These are phyloP conservation scores for Noctua janthe DNA, from an alignment of 2,888 invertebrate species.

Conservation along the genomic window DNA sequence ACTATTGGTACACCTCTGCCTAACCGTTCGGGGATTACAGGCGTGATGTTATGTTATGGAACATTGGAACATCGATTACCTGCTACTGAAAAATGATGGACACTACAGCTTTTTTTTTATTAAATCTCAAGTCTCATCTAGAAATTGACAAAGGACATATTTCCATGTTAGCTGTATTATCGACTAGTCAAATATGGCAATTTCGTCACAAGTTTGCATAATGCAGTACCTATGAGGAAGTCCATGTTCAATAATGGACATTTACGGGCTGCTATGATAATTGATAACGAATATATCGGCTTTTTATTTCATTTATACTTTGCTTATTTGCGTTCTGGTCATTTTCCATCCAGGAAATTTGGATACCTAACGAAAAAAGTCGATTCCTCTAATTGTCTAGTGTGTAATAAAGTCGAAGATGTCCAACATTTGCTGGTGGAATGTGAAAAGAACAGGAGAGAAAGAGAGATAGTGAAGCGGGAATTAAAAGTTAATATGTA, in stretches of 20 bases:
- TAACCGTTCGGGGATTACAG: too few relatives aligned
- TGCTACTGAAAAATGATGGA: background rate
- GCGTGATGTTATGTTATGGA: background rate
- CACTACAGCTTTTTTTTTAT: background rate
- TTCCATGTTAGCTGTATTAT: background rate
- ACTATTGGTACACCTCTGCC: too few relatives aligned
- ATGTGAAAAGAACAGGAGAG: too few relatives aligned
- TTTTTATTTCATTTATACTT: background rate
- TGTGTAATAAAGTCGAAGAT: too few relatives aligned
- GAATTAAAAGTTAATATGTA: too few relatives aligned
- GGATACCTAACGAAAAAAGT: too few relatives aligned
- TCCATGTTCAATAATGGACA: background rate
- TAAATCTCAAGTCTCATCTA: background rate
- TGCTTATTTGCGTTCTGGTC: too few relatives aligned
- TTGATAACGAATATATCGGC: background rate
- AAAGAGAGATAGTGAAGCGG: too few relatives aligned
- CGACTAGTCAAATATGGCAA: background rate
- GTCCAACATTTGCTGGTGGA: too few relatives aligned
- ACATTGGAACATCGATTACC: background rate
- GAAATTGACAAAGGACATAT: slow-evolving; percentile 9
- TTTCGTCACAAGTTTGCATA: slow-evolving; percentile 36
- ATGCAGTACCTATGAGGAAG: slow-evolving; percentile 12
- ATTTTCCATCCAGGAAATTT: too few relatives aligned
- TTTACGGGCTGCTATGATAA: background rate
- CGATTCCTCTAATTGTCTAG: too few relatives aligned